Evolutionary conservation across 2,888 invertebrate genomes (phyloP).

Genomic region (Tipula unca): DNA sequence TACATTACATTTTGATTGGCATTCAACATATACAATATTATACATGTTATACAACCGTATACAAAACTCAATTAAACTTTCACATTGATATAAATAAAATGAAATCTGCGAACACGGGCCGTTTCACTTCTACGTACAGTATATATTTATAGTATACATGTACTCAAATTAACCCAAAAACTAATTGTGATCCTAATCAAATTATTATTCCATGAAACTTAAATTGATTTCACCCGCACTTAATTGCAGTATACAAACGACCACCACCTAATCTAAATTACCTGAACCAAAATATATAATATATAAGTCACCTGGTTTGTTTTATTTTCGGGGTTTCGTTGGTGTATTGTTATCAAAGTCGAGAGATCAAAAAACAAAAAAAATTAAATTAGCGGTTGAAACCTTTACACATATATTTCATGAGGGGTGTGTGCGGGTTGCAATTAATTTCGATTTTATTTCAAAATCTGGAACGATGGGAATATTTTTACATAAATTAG

Average conservation of each 20-base stretch:
- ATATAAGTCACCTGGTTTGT: constrained; percentile 2
- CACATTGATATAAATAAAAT: background rate
- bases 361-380: background rate
- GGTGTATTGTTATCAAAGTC: background rate
- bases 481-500: constrained; percentile 8
- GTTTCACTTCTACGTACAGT: background rate
- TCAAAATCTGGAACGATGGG: background rate
- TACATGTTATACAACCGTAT: too few relatives aligned
- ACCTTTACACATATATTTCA: background rate
- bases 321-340: background rate
- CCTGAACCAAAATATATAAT: background rate
- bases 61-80: background rate
- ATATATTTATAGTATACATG: too few relatives aligned
- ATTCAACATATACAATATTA: background rate
- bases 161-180: background rate
- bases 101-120: background rate
- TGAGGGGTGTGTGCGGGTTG: background rate
- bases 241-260: background rate
- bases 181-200: background rate
- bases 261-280: background rate
- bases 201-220: background rate
- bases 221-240: constrained; percentile 8
- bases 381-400: background rate
- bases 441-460: background rate
- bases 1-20: background rate